These are phyloP conservation scores for Corythornis madagascariensis DNA, from an alignment of 2,113 vertebrate species.

Conservation along the genomic window DNA sequence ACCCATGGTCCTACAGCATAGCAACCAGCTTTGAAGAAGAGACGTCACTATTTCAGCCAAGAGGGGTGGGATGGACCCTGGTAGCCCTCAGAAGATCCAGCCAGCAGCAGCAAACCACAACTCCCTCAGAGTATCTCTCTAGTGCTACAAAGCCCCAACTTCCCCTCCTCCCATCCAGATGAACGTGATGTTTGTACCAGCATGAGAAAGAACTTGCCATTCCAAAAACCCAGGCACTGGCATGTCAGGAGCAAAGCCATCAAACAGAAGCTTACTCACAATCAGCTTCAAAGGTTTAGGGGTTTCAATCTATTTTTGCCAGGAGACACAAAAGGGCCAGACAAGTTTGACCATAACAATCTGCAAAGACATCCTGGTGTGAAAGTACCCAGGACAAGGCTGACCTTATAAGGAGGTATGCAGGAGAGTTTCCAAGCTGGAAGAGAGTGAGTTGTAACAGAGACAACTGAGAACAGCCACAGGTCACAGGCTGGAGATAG, in stretches of 20 bases:
- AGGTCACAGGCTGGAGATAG: conserved; percentile 12
- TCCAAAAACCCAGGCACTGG: background rate
- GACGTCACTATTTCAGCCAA: background rate
- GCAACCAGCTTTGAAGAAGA: background rate
- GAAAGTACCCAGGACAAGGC: background rate
- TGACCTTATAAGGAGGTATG: background rate
- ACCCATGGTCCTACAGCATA: too few relatives aligned
- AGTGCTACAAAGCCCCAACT: background rate
- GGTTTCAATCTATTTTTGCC: background rate
- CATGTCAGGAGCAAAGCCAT: background rate
- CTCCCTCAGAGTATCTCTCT: background rate
- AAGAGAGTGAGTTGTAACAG: background rate
- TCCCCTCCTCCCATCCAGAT: background rate
- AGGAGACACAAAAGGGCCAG: background rate
- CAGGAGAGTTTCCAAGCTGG: background rate
- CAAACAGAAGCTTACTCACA: background rate
- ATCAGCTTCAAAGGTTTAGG: background rate
- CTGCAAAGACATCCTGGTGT: background rate
- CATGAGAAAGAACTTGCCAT: background rate
- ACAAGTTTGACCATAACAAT: background rate
- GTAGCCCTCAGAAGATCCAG: background rate
- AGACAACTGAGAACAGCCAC: background rate
- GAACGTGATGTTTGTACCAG: background rate
- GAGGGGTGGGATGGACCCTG: too few relatives aligned
- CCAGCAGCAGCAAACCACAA: background rate